These are phyloP conservation scores for Scolanthus callimorphus DNA, from an alignment of 92 coral and sea anemone species.

Conservation along the genomic window DNA sequence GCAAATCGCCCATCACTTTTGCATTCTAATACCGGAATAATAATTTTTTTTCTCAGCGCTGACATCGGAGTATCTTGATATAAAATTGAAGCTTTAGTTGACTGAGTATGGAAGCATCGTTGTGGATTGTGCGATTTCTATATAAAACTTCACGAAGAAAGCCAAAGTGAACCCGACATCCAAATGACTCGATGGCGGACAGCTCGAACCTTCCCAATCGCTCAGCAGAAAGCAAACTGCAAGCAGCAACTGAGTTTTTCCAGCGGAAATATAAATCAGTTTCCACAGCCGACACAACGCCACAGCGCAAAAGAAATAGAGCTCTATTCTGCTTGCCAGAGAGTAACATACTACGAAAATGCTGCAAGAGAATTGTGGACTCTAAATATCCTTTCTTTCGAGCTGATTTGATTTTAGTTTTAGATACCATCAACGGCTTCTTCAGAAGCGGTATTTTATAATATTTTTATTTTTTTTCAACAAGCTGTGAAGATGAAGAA, in stretches of 20 bases:
- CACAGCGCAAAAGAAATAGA: conserved; percentile 12
- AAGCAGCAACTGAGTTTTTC: conserved; percentile 75
- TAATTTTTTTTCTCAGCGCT: conserved; percentile 32
- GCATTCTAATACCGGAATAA: conserved; percentile 42
- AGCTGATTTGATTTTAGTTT: background rate
- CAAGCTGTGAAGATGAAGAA: conserved; percentile 1
- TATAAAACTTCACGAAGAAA: background rate
- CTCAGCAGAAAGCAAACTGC: conserved; percentile 63
- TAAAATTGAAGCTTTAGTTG: background rate
- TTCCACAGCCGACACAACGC: background rate
- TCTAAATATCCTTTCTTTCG: conserved; percentile 93
- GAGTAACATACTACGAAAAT: conserved; percentile 68
- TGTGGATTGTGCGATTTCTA: background rate
- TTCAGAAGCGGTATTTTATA: background rate
- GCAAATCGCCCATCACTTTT: conserved; percentile 38
- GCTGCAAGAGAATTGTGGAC: conserved; percentile 87
- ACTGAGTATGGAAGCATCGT: background rate
- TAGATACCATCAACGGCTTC: conserved; percentile 2
- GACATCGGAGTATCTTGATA: conserved; percentile 2
- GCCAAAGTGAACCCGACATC: background rate
- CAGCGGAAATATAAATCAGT: conserved; percentile 67
- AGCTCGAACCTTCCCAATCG: conserved; percentile 40
- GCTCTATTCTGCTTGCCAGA: conserved; percentile 79
- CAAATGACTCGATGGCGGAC: conserved; percentile 79
- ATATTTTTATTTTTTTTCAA: background rate